These are phyloP conservation scores for Burhinus oedicnemus DNA, from an alignment of 2,113 vertebrate species.

Conservation along the genomic window DNA sequence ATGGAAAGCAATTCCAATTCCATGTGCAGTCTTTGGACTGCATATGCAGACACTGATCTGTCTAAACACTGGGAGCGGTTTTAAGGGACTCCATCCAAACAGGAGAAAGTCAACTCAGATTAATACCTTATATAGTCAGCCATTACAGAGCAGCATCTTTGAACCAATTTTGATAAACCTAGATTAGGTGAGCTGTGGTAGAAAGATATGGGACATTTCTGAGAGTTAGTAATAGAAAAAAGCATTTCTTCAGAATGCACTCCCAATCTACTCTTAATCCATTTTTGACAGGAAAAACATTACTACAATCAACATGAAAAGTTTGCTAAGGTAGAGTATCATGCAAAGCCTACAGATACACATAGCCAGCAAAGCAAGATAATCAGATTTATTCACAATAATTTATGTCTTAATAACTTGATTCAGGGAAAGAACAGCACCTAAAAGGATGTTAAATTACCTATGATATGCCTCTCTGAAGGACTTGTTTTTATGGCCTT, in stretches of 20 bases:
- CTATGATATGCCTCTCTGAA: neutral
- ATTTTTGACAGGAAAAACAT: neutral
- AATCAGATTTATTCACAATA: neutral
- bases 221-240: neutral
- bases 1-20: neutral
- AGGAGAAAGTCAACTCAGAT: neutral
- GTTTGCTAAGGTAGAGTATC: neutral
- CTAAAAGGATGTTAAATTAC: neutral
- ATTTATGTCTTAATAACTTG: neutral
- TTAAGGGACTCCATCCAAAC: neutral
- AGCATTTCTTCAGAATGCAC: neutral
- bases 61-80: neutral
- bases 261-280: neutral
- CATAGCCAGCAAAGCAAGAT: neutral
- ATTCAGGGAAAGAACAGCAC: neutral
- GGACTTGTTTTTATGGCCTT: neutral
- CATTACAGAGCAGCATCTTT: neutral
- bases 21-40: neutral
- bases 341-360: neutral
- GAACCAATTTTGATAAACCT: neutral
- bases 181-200: neutral
- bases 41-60: neutral
- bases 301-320: neutral
- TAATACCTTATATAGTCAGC: neutral
- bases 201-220: neutral